Evolutionary conservation across 2,113 vertebrate genomes (phyloP).

Genomic region (Plecturocebus donacophilus): DNA sequence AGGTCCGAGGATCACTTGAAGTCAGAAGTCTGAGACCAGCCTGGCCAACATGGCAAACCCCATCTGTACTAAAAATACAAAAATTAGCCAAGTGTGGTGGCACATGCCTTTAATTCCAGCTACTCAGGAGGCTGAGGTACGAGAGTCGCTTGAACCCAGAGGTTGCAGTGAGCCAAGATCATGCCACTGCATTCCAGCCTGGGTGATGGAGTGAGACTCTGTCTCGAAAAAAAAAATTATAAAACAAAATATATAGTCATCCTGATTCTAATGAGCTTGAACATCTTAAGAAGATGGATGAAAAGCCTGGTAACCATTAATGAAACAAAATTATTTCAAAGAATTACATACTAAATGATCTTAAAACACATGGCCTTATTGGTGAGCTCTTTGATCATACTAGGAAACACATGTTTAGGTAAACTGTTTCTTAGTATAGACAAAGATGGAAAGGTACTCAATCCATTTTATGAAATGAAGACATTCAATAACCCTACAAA

Average conservation of each 20-base stretch:
- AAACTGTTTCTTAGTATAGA: neutral
- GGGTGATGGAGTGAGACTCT: no score
- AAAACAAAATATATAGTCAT: neutral
- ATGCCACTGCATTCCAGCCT: no score
- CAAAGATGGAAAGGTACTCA: neutral
- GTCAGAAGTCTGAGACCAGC: no score
- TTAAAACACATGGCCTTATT: constrained; percentile 16
- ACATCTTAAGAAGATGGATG: neutral
- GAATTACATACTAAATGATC: neutral
- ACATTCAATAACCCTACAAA: neutral
- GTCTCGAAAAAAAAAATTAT: neutral
- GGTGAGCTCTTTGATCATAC: neutral
- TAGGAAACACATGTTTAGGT: constrained; percentile 2
- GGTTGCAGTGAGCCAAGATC: no score
- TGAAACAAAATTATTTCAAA: constrained; percentile 1
- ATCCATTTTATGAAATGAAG: neutral
- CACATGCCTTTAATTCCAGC: no score
- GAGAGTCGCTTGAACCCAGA: no score
- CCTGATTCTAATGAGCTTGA: neutral
- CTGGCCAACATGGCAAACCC: no score
- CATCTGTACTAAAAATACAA: no score
- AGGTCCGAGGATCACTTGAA: no score
- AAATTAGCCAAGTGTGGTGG: no score
- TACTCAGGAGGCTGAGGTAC: no score
- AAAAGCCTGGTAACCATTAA: constrained; percentile 16